Base-by-base conservation (phyloP, 2,113 vertebrate species). In the Notiomystis cincta region DNA sequence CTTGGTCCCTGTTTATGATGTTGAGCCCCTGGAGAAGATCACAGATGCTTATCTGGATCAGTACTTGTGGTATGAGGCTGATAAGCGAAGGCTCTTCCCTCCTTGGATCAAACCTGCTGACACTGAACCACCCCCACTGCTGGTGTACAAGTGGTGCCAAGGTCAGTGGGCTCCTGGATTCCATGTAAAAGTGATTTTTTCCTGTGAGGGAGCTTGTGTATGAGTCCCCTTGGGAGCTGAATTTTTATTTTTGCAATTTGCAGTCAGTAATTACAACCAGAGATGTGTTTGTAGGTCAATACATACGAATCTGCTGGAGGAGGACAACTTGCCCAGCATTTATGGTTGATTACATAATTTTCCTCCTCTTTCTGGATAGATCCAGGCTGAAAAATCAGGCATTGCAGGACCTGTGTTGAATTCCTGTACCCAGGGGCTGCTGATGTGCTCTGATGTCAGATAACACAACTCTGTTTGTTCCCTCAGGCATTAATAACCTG, bases 81-180 rank as follows among this genome's bases (percentile, higher is more conserved):
- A 99, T 96, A 99, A 99, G 84, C 98, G 99, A 35, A 98, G 99
- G 10, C 98, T 99, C 22, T 99, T 99, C 85, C 99, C 99, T 18
- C 99, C 99, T 1, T 99, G 99, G 99, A 99, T 99, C 97, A 99
- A 99, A 95, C 99, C 99, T 64, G 99, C 99, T 18, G 99, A 99
- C 97, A 99, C 99, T 8, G 99, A 99, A 81, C 99, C 99, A 5
- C 99, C 99, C 50, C 99, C 99, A 2, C 97, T 99, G 78, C 97
- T 99, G 57, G 99, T 99, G 81, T 99, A 99, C 97, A 99, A 99
- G 97, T 99, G 99, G 99, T 99, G 99, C 96, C 99, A 99, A 98
- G 99, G 99, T 99, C 90, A 97, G 97, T 40, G 31, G 5, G 15
- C 14, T 37, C 56, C 51, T 64, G 17, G 66, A 35, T 77, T 87